Conservation (phyloP, 1,140 invertebrate species). For the Phthorimaea operculella region DNA sequence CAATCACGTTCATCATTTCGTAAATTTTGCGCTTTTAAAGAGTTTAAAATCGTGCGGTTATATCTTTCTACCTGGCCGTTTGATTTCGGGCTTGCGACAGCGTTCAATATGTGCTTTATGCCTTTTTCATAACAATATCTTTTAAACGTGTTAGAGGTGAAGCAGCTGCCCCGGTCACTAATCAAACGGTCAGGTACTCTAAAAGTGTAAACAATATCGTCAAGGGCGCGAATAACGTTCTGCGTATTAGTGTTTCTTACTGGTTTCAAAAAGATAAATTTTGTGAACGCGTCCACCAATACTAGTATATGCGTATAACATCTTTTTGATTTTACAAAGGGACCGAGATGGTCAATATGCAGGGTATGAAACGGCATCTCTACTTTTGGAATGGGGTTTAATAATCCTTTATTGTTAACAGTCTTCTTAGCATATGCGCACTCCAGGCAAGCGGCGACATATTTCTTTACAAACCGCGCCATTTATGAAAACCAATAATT, state of each 20-base stretch:
- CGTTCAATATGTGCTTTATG: slow-evolving; percentile 3
- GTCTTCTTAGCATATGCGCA: slow-evolving; percentile 14
- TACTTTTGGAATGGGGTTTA: slow-evolving; percentile 12
- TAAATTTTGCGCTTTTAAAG: slow-evolving; percentile 5
- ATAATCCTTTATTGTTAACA: slow-evolving; percentile 9
- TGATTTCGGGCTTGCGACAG: background rate
- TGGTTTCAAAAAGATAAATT: slow-evolving; percentile 7
- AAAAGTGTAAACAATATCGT: slow-evolving; percentile 5
- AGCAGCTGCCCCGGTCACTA: background rate
- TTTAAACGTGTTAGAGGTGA: slow-evolving; percentile 2
- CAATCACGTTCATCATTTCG: background rate
- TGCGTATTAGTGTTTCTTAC: slow-evolving; percentile 7
- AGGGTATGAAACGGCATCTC: background rate
- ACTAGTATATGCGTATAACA: slow-evolving; percentile 2
- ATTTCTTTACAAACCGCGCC: background rate
- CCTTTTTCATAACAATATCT: slow-evolving; percentile 2
- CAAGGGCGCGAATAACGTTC: background rate
- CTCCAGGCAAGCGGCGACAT: slow-evolving; percentile 9
- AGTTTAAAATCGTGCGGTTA: slow-evolving; percentile 10
- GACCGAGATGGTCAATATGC: background rate
- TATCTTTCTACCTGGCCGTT: slow-evolving; percentile 3
- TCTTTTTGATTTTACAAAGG: background rate
- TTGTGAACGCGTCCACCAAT: slow-evolving; percentile 4
- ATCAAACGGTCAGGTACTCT: background rate
- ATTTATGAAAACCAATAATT: background rate